Percentiles rank a stretch among this genome's conserved stretches.
Conservation (phyloP, 2,797 vertebrate species). For the Allobates femoralis region DNA sequence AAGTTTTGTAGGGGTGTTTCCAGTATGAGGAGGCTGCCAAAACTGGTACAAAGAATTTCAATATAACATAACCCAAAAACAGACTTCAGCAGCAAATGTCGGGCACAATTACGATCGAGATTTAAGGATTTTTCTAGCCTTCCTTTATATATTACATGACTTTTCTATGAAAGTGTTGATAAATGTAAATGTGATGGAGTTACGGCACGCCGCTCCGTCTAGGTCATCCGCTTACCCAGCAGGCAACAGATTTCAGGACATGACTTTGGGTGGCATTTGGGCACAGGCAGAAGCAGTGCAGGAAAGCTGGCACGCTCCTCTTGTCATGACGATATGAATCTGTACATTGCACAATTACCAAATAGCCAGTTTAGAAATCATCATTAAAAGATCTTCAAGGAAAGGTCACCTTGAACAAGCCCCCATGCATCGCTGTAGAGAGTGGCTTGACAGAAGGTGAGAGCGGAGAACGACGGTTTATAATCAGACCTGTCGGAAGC, state of each 20-base stretch:
- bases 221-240: conserved; percentile 1
- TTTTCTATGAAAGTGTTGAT: neutral
- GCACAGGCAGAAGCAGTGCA: neutral
- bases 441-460: conserved; percentile 39
- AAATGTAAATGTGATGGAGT: neutral
- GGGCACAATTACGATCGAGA: neutral
- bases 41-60: neutral
- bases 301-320: conserved; percentile 3
- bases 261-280: neutral
- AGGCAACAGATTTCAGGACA: neutral
- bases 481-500: conserved; percentile 57
- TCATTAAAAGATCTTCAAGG: conserved; percentile 27
- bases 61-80: no score
- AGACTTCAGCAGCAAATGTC: neutral
- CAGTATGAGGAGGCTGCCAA: neutral
- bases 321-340: neutral
- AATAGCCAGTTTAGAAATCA: conserved; percentile 18
- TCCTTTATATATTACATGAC: neutral
- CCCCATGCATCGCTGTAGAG: conserved; percentile 22
- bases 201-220: neutral
- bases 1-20: neutral
- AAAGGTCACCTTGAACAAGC: conserved; percentile 50
- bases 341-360: conserved; percentile 29
- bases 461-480: conserved; percentile 16
- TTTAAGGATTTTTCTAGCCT: neutral